Conservation (phyloP, 2,797 vertebrate species). For the Alfaro cultratus region DNA sequence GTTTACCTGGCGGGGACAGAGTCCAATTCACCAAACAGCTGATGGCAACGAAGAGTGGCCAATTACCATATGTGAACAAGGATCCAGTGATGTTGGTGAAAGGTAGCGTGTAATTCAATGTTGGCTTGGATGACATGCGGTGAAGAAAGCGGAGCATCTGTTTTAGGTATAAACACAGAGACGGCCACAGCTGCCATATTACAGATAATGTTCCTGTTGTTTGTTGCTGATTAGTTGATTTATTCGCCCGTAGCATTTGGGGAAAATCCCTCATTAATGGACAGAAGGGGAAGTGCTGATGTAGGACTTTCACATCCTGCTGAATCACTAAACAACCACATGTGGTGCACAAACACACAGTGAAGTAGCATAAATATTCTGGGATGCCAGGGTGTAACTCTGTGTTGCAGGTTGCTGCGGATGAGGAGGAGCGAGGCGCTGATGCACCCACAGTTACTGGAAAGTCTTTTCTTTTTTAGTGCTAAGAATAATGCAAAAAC, state of each 20-base stretch:
- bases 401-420: no score
- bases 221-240: conserved; percentile 65
- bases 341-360: conserved; percentile 59
- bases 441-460: no score
- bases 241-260: conserved; percentile 64
- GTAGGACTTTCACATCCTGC: conserved; percentile 60
- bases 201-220: conserved; percentile 70
- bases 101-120: conserved; percentile 70
- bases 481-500: no score
- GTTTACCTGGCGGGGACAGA: conserved; percentile 65
- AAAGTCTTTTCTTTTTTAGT: no score
- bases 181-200: conserved; percentile 53
- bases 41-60: conserved; percentile 56
- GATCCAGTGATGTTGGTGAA: conserved; percentile 75
- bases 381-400: neutral
- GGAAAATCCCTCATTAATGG: conserved; percentile 63
- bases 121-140: conserved; percentile 72
- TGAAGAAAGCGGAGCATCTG: conserved; percentile 64
- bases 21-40: conserved; percentile 72
- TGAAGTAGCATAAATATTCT: conserved; percentile 34
- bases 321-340: conserved; percentile 71
- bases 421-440: no score
- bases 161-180: conserved; percentile 73
- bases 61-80: conserved; percentile 72
- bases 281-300: conserved; percentile 64